phyloP scores from a whole-genome alignment of 2,888 invertebrate genomes.

The Chymomyza fuscimana region DNA sequence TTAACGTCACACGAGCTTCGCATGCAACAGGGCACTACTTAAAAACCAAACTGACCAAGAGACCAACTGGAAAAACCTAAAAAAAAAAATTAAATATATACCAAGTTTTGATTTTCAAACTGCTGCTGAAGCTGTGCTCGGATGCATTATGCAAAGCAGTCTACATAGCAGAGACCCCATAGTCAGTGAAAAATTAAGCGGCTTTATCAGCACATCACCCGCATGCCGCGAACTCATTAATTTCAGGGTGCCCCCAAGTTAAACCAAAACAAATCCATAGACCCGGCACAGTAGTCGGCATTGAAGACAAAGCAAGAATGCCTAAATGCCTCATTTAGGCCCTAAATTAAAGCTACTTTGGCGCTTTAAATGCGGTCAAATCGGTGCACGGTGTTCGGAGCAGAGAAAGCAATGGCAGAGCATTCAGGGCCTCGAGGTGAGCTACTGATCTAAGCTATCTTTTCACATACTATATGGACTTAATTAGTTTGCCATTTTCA shows the following conservation, averaged over 20 bases:
- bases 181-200: slow-evolving; percentile 68
- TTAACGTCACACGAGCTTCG: slow-evolving; percentile 56
- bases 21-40: slow-evolving; percentile 13
- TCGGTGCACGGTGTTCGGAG: neutral
- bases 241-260: slow-evolving; percentile 34
- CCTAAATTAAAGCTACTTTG: slow-evolving; percentile 69
- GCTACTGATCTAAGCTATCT: neutral
- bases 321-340: slow-evolving; percentile 72
- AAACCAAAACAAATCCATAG: neutral
- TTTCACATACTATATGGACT: slow-evolving; percentile 14
- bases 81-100: slow-evolving; percentile 24
- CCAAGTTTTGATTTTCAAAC: neutral
- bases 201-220: slow-evolving; percentile 72
- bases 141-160: slow-evolving; percentile 67
- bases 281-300: slow-evolving; percentile 67
- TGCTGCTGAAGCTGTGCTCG: neutral
- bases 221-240: slow-evolving; percentile 69
- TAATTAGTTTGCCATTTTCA: slow-evolving; percentile 61
- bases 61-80: slow-evolving; percentile 13
- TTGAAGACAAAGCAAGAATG: slow-evolving; percentile 70
- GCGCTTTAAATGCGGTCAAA: slow-evolving; percentile 17
- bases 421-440: slow-evolving; percentile 33
- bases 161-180: slow-evolving; percentile 38
- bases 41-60: slow-evolving; percentile 20
- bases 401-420: slow-evolving; percentile 45